phyloP scores from a whole-genome alignment of 2,888 invertebrate species.

The Dasysyrphus albostriatus region DNA sequence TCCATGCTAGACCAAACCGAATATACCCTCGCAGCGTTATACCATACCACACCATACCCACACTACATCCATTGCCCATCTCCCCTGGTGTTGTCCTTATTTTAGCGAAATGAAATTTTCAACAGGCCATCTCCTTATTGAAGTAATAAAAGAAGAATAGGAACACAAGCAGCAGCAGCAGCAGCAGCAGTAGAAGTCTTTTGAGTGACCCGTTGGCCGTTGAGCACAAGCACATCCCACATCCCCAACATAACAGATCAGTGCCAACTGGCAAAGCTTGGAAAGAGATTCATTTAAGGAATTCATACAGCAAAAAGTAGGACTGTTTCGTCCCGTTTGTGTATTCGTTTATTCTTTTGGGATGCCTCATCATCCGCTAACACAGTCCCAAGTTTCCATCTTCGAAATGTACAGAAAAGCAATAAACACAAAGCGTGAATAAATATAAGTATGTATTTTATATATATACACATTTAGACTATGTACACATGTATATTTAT shows the following conservation, averaged over 20 bases:
- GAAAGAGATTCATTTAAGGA: conserved; percentile 73
- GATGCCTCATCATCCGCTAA: conserved; percentile 1
- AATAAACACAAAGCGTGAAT: conserved; percentile 71
- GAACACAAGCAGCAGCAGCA: conserved; percentile 45
- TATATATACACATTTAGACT: conserved; percentile 4
- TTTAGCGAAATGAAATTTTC: conserved; percentile 74
- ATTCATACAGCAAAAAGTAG: conserved; percentile 63
- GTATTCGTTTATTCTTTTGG: conserved; percentile 26
- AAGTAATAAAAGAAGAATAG: conserved; percentile 72
- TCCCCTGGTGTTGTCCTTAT: conserved; percentile 52
- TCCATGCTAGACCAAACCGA: conserved; percentile 63
- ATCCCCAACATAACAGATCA: conserved; percentile 60
- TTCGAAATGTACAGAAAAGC: conserved; percentile 36
- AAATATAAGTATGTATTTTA: conserved; percentile 10
- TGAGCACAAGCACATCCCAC: conserved; percentile 30
- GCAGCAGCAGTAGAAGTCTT: conserved; percentile 50
- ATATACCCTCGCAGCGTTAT: conserved; percentile 6
- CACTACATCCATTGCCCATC: conserved; percentile 25
- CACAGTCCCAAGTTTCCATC: conserved; percentile 8
- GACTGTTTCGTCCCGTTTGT: neutral
- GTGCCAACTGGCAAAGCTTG: conserved; percentile 69
- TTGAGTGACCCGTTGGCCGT: conserved; percentile 73
- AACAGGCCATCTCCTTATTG: conserved; percentile 75
- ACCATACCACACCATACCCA: neutral
- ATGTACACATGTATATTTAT: neutral